Conservation (phyloP, 1,140 invertebrate genomes). For the Teleogryllus occipitalis region DNA sequence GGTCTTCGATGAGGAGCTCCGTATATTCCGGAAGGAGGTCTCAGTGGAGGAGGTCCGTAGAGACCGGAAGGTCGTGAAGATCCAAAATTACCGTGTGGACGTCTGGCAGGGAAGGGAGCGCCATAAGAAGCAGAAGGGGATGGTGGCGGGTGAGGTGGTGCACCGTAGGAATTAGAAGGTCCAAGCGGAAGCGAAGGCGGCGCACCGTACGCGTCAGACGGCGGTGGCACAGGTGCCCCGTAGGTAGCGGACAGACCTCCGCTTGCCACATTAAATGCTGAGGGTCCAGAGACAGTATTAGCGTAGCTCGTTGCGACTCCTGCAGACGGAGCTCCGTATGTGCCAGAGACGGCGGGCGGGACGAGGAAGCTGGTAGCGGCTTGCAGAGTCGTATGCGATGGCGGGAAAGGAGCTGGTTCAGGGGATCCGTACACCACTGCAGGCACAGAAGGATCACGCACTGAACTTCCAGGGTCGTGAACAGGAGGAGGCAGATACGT, state of each 20-base stretch:
- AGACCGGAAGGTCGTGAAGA: not conserved
- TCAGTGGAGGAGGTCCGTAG: not conserved
- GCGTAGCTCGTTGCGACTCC: not conserved
- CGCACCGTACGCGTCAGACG: not conserved
- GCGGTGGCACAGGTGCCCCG: not conserved
- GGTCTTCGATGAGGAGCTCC: not conserved
- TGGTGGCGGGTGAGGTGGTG: not conserved
- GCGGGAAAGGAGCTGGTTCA: not conserved
- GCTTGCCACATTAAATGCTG: not conserved
- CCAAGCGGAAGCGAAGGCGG: too few relatives aligned
- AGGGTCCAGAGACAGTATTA: not conserved
- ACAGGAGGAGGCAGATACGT: slow-evolving; percentile 57
- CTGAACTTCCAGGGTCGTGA: slow-evolving; percentile 34
- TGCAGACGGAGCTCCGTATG: not conserved
- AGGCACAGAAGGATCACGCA: slow-evolving; percentile 15
- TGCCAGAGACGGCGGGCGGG: not conserved
- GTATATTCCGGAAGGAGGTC: not conserved
- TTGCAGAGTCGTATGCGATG: not conserved
- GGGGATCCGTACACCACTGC: slow-evolving; percentile 21
- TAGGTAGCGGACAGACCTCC: not conserved
- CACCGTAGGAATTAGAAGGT: not conserved
- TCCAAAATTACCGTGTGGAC: not conserved
- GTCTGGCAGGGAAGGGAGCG: not conserved
- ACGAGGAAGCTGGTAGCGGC: not conserved
- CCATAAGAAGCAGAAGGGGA: too few relatives aligned